A percentile compares a stretch with the other conserved stretches of the same genome.
phyloP scores from a whole-genome alignment of 2,888 invertebrate genomes.

The Ormyrus nitidulus region DNA sequence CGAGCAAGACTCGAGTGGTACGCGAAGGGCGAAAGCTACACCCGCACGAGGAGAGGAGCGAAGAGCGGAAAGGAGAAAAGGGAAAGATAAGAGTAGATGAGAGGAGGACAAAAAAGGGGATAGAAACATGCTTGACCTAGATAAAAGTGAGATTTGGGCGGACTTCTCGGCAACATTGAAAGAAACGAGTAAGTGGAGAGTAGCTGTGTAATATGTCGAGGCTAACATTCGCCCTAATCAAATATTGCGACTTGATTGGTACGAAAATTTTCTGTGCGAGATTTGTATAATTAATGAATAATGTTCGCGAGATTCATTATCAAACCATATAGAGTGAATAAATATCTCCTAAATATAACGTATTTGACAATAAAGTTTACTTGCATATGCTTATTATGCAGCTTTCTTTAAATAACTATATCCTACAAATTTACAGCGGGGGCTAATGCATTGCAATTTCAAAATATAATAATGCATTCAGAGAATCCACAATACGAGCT shows the following conservation, averaged over 20 bases:
- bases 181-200: too few species aligned
- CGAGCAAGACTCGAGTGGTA: not conserved
- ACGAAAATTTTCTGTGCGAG: too few species aligned
- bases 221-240: not conserved
- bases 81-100: constrained; percentile 2
- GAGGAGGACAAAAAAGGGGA: not conserved
- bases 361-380: too few species aligned
- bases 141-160: constrained; percentile 25
- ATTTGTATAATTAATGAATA: too few species aligned
- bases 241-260: not conserved
- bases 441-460: not conserved
- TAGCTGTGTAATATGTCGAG: too few species aligned
- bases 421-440: too few species aligned
- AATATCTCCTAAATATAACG: too few species aligned
- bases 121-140: constrained; percentile 39
- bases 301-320: too few species aligned
- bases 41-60: not conserved
- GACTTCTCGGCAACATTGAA: too few species aligned
- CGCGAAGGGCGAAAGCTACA: constrained; percentile 2
- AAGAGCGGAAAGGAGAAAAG: not conserved
- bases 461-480: constrained; percentile 21
- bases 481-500: constrained; percentile 6
- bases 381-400: too few species aligned
- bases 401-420: too few species aligned
- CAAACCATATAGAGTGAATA: too few species aligned